Evolutionary conservation across 2,888 invertebrate genomes (phyloP).

Genomic region (Hydraecia micacea): DNA sequence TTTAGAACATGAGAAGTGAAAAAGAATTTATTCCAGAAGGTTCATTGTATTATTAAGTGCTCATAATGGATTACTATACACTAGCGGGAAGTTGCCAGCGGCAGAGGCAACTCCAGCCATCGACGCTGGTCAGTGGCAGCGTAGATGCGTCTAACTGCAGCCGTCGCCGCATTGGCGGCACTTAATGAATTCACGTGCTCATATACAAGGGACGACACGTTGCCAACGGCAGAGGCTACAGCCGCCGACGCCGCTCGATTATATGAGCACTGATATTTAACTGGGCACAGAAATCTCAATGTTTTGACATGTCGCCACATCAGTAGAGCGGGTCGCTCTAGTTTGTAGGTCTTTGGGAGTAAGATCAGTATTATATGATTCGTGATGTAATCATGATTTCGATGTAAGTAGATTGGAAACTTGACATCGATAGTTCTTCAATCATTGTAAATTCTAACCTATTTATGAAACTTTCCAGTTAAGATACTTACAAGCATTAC

Average conservation of each 20-base stretch:
- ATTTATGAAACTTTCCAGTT: slow-evolving; percentile 85
- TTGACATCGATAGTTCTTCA: not conserved
- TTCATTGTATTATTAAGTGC: not conserved
- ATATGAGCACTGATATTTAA: not conserved
- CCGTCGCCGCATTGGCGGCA: not conserved
- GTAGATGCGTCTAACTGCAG: not conserved
- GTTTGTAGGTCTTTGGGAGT: not conserved
- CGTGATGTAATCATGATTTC: not conserved
- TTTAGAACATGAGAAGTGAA: too few relatives aligned
- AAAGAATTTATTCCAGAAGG: not conserved
- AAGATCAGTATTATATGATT: not conserved
- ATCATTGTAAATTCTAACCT: slow-evolving; percentile 8
- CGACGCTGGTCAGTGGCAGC: not conserved
- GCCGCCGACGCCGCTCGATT: not conserved
- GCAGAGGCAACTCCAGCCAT: not conserved
- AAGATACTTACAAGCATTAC: slow-evolving; percentile 95
- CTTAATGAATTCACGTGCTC: not conserved
- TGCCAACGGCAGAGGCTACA: not conserved
- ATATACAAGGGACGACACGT: not conserved
- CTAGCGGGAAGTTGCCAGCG: not conserved
- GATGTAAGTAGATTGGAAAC: not conserved
- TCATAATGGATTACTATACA: not conserved
- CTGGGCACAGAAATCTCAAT: not conserved
- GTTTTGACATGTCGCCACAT: not conserved
- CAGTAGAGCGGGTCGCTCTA: not conserved